A percentile compares a stretch with the other conserved stretches of the same genome.
Evolutionary conservation across 2,888 invertebrate genomes (phyloP).

Genomic region (Malthinus flaveolus): DNA sequence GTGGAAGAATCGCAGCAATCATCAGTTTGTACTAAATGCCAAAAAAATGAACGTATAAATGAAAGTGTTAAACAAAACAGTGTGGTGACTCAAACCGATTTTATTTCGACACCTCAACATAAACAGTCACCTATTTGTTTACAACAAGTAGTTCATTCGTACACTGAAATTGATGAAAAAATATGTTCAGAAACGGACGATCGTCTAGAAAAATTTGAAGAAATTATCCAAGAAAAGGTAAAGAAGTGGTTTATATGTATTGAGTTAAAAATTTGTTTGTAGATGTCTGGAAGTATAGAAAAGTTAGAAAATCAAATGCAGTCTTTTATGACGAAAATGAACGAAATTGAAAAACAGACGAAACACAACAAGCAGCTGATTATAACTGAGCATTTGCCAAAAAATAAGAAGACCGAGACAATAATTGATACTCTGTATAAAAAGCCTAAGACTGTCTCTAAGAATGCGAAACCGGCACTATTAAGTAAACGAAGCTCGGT

Average conservation of each 20-base stretch:
- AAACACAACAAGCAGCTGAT: slow-evolving; percentile 1
- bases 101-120: slow-evolving; percentile 9
- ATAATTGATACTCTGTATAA: not conserved
- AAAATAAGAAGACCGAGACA: not conserved
- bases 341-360: slow-evolving; percentile 41
- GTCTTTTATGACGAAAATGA: slow-evolving; percentile 47
- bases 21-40: not conserved
- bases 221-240: slow-evolving; percentile 38
- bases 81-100: slow-evolving; percentile 45
- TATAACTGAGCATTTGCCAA: not conserved
- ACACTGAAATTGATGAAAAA: slow-evolving; percentile 13
- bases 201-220: slow-evolving; percentile 30
- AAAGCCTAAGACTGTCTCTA: not conserved
- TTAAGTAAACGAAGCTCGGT: not conserved
- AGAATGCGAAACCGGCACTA: not conserved
- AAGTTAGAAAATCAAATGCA: slow-evolving; percentile 51
- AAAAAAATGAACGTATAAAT: slow-evolving; percentile 38
- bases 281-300: slow-evolving; percentile 44
- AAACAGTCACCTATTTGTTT: slow-evolving; percentile 1
- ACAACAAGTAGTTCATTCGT: slow-evolving; percentile 13
- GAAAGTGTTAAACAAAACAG: slow-evolving; percentile 16
- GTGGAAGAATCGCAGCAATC: not conserved
- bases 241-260: not conserved
- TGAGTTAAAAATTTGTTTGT: slow-evolving; percentile 20
- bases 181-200: slow-evolving; percentile 16